Conservation (phyloP, 2,113 vertebrate species). For the Urocynchramus pylzowi region DNA sequence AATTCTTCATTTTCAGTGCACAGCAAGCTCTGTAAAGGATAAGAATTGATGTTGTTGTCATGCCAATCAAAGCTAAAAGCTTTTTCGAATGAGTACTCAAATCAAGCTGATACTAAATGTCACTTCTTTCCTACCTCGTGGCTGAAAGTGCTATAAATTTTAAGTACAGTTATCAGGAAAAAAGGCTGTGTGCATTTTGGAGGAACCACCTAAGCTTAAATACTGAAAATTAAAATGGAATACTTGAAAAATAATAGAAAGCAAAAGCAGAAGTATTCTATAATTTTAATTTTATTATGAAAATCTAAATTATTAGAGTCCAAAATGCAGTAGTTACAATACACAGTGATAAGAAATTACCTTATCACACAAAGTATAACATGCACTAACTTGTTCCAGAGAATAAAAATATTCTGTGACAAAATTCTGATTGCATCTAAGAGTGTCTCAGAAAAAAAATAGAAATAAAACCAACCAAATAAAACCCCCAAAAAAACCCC, state of each 20-base stretch:
- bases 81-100: background rate
- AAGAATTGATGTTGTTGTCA: background rate
- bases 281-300: background rate
- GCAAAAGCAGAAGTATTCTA: background rate
- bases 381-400: background rate
- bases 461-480: background rate
- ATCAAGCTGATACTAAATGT: background rate
- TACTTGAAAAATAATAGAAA: background rate
- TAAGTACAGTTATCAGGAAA: background rate
- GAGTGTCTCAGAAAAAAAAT: background rate
- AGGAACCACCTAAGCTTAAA: background rate
- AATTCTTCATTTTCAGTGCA: background rate
- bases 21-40: background rate
- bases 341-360: background rate
- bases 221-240: background rate
- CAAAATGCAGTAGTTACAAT: background rate
- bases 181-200: background rate
- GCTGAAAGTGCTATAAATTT: slow-evolving; percentile 22
- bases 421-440: background rate
- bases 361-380: background rate
- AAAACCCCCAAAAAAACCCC: background rate
- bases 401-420: background rate
- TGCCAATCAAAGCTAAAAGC: slow-evolving; percentile 15
- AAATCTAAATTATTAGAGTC: background rate
- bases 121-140: background rate